Evolutionary conservation across 2,797 vertebrate genomes (phyloP).

Genomic region (Danionella dracula): DNA sequence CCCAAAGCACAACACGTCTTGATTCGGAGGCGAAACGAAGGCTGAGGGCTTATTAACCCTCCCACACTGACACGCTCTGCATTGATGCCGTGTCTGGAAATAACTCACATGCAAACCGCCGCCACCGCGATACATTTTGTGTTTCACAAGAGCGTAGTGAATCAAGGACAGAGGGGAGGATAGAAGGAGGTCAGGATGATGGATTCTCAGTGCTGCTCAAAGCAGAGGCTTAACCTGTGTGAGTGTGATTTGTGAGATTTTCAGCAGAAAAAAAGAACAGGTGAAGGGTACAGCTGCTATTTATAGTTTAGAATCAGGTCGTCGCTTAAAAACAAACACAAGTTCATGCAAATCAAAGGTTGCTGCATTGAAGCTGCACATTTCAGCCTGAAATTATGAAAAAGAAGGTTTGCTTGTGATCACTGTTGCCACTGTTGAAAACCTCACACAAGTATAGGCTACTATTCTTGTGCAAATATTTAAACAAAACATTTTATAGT

Average conservation of each 20-base stretch:
- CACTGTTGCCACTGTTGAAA: too few species aligned
- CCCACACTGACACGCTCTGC: constrained; percentile 33
- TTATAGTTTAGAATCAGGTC: background rate
- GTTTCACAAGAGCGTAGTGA: constrained; percentile 22
- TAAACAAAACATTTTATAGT: too few species aligned
- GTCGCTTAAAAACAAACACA: too few species aligned
- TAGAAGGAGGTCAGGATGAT: constrained; percentile 36
- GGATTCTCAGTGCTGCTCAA: background rate
- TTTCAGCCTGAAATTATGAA: too few species aligned
- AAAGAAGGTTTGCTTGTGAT: too few species aligned
- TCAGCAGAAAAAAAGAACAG: too few species aligned
- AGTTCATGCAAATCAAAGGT: too few species aligned
- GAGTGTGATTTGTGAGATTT: background rate
- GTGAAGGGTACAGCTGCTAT: background rate
- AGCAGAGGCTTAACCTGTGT: background rate
- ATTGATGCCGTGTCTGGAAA: constrained; percentile 30
- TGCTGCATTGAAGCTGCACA: too few species aligned
- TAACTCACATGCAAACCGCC: constrained; percentile 22
- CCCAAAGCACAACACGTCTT: background rate
- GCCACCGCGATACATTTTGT: background rate
- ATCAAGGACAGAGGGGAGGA: constrained; percentile 25
- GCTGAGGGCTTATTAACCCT: constrained; percentile 39
- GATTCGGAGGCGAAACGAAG: constrained; percentile 14
- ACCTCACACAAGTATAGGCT: too few species aligned
- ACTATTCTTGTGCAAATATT: too few species aligned